Evolutionary conservation across 2,113 vertebrate genomes (phyloP), one percentile per base, ranked within the genome.

Genomic region (Triplophysa tibetana): DNA sequence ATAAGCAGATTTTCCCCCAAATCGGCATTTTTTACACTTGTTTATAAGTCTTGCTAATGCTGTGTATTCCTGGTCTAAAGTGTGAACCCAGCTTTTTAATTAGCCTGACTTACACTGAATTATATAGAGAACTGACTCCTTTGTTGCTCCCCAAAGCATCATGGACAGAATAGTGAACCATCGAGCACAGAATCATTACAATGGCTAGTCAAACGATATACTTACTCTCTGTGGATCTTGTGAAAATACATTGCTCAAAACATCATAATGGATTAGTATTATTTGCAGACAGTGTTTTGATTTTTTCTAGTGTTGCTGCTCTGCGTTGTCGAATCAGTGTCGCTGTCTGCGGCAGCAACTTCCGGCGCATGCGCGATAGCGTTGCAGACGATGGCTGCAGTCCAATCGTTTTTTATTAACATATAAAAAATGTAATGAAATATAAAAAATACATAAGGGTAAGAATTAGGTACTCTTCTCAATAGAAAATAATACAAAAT

Each of bases 271-370:
- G 88, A 90, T 89, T 29, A 23, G 60, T 88, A 83, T 89, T 92
- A 85, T 85, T 79, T 67, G 67, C 82, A 90, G 86, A 77, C 88
- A 85, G 88, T 86, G 89, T 88, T 89, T 77, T 89, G 87, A 67
- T 26, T 56, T 43, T 66, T 45, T 26, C 38, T 33, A 65, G 69
- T 83, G 75, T 83, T 87, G 88, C 84, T 87, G 87, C 89, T 87
- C 83, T 89, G 88, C 89, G 90, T 85, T 87, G 87, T 92, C 92
- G 92, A 93, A 93, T 94, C 92, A 93, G 92, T 92, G 91, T 92
- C 90, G 89, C 93, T 93, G 90, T 93, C 91, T 93, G 93, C 92
- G 91, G 92, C 92, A 93, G 88, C 91, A 89, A 92, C 92, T 93
- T 92, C 89, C 88, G 82, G 89, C 90, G 92, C 93, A 92, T 92